Base-by-base conservation (phyloP, 2,888 invertebrate genomes). In the Muschampia plurimacula region DNA sequence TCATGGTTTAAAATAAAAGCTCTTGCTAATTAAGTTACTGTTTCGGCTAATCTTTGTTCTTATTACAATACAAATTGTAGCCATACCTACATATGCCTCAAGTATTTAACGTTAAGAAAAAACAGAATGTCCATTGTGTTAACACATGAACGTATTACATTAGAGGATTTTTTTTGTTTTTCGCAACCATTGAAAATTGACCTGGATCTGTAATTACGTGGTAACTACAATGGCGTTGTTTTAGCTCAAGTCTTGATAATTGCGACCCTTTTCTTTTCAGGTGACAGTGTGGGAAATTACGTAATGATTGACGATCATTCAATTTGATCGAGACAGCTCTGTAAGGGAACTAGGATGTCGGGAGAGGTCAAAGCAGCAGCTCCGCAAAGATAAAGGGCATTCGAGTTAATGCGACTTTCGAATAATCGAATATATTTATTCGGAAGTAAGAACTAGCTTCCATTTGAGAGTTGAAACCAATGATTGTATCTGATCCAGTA, bases 261-360 rank as follows among this genome's bases (percentile, higher is more conserved):
- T 69, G 63, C 52, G 41, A 22, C 55, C 13, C 39, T 10, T 41
- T 55, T 55, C 15, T 67, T 44, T 52, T 32, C 22, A 69, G 55
- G 63, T n/a, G 69, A 63, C 69, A 62, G 13, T 32, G 69, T 70
- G 69, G 69, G 69, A 70, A 70, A 66, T 52, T 66, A 57, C 32
- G 62, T 62, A 64, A 41, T 39, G 69, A 52, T 44, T 41, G 62
- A 69, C 62, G 9, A 28, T 28, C 46, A 12, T 44, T 12, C 13
- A 12, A 10, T 22, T 63, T 22, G 9, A 9, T 22, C 9, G 8
- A 39, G 60, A 7, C 36, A 1, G 52, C n/a, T 52, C 4, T 52
- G n/a, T n/a, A n/a, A 13, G 39, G 39, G 39, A 6, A 39, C 39
- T 39, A 5, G 39, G 2, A 6, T 39, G 2, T 5, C 6, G 39